phyloP scores from a whole-genome alignment of 2,888 invertebrate genomes.

The Cerastoderma edule region DNA sequence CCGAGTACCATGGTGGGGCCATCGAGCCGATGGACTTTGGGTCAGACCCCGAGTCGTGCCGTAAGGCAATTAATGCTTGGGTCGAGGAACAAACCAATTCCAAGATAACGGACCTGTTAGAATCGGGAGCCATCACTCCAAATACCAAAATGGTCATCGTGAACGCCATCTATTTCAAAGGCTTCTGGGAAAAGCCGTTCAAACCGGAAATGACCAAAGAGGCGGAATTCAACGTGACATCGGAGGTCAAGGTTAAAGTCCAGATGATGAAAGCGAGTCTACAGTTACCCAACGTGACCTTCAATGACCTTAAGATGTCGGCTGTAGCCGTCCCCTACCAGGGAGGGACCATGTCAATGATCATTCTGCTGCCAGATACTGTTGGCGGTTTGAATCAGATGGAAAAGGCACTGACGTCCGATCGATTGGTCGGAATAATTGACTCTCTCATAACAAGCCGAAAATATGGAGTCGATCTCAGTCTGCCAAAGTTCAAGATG shows the following conservation, averaged over 20 bases:
- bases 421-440: slow-evolving; percentile 4
- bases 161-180: slow-evolving; percentile 85
- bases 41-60: slow-evolving; percentile 79
- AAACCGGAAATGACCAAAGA: slow-evolving; percentile 27
- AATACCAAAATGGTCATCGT: slow-evolving; percentile 82
- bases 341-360: slow-evolving; percentile 34
- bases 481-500: slow-evolving; percentile 73
- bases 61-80: slow-evolving; percentile 90
- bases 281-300: slow-evolving; percentile 21
- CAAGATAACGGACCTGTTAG: slow-evolving; percentile 91
- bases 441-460: not conserved
- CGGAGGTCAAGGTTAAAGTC: slow-evolving; percentile 22
- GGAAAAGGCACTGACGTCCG: slow-evolving; percentile 36
- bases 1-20: slow-evolving; percentile 56
- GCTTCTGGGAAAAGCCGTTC: slow-evolving; percentile 78
- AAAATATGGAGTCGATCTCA: slow-evolving; percentile 41
- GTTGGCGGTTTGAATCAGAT: slow-evolving; percentile 50
- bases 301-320: slow-evolving; percentile 88
- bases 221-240: slow-evolving; percentile 86
- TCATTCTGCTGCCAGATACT: slow-evolving; percentile 54
- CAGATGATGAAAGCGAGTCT: slow-evolving; percentile 44
- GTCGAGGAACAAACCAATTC: slow-evolving; percentile 91
- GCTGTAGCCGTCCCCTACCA: slow-evolving; percentile 90
- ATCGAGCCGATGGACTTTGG: slow-evolving; percentile 81
- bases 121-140: slow-evolving; percentile 83